A percentile compares a stretch with the other conserved stretches of the same genome.
Conservation (phyloP, 2,888 invertebrate genomes). For the Icerya purchasi region DNA sequence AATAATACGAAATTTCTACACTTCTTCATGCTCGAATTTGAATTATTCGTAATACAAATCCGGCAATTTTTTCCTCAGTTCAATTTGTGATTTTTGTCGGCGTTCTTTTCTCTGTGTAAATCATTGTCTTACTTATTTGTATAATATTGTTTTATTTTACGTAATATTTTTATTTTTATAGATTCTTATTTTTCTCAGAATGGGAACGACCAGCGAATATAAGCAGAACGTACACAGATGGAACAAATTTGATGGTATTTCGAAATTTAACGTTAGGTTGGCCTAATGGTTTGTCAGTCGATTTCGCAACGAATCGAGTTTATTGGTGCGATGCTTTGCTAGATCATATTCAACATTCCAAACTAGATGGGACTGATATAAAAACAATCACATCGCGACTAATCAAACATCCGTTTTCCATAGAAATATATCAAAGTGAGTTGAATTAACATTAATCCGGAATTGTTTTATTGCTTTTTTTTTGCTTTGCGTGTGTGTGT, state of each 20-base stretch:
- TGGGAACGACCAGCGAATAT: constrained; percentile 95
- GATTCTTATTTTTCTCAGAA: constrained; percentile 79
- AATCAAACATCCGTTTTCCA: constrained; percentile 75
- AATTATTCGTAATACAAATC: too few species aligned
- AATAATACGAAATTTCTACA: too few species aligned
- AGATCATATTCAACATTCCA: constrained; percentile 87
- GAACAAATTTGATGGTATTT: constrained; percentile 65
- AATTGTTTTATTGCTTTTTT: not conserved
- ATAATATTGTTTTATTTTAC: too few species aligned
- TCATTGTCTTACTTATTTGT: too few species aligned
- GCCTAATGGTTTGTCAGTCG: constrained; percentile 92
- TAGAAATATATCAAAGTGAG: constrained; percentile 51
- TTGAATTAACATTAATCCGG: not conserved
- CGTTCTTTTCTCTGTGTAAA: too few species aligned
- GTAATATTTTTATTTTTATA: too few species aligned
- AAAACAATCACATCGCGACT: constrained; percentile 68
- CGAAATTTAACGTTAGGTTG: constrained; percentile 80
- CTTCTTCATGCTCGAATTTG: too few species aligned
- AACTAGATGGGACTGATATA: constrained; percentile 74
- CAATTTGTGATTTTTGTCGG: too few species aligned
- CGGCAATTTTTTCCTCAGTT: too few species aligned
- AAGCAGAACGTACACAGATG: constrained; percentile 76
- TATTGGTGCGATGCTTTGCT: constrained; percentile 95
- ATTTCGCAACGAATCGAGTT: constrained; percentile 63
- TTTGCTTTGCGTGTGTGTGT: not conserved